Conservation (phyloP, 2,888 invertebrate species). For the Drosophila rellima region DNA sequence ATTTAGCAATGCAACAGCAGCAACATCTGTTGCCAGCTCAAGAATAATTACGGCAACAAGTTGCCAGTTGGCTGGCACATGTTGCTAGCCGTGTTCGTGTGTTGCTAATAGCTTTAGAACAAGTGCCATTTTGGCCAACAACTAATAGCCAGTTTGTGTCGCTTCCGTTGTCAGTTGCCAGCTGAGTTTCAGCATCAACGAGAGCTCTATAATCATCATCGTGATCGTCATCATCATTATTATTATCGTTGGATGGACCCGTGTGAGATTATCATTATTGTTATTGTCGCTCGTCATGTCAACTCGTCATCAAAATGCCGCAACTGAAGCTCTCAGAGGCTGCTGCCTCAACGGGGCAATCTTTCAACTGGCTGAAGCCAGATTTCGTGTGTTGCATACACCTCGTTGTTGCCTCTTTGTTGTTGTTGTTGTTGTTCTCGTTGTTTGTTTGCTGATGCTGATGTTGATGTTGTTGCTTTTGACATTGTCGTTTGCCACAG, state of each 20-base stretch:
- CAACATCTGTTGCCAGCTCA: slow-evolving; percentile 29
- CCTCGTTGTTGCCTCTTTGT: slow-evolving; percentile 33
- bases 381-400: slow-evolving; percentile 62
- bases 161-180: slow-evolving; percentile 74
- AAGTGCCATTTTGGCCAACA: slow-evolving; percentile 81
- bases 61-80: slow-evolving; percentile 64
- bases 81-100: slow-evolving; percentile 63
- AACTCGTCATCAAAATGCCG: slow-evolving; percentile 78
- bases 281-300: slow-evolving; percentile 81
- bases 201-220: slow-evolving; percentile 34
- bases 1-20: slow-evolving; percentile 58
- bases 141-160: slow-evolving; percentile 81
- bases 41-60: slow-evolving; percentile 66
- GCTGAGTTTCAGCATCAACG: slow-evolving; percentile 19
- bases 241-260: slow-evolving; percentile 33
- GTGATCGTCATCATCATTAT: slow-evolving; percentile 32
- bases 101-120: slow-evolving; percentile 80
- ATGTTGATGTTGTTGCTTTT: slow-evolving; percentile 39
- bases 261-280: slow-evolving; percentile 73
- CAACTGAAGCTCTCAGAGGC: slow-evolving; percentile 24
- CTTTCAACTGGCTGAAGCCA: slow-evolving; percentile 60
- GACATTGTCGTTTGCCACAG: slow-evolving; percentile 67
- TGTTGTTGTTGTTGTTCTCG: slow-evolving; percentile 12
- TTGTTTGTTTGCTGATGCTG: slow-evolving; percentile 18
- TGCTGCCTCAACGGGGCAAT: slow-evolving; percentile 63